A percentile compares a stretch with the other conserved stretches of the same genome.
These are phyloP conservation scores for Pollenia labialis DNA, from an alignment of 2,888 invertebrate species.

Conservation along the genomic window DNA sequence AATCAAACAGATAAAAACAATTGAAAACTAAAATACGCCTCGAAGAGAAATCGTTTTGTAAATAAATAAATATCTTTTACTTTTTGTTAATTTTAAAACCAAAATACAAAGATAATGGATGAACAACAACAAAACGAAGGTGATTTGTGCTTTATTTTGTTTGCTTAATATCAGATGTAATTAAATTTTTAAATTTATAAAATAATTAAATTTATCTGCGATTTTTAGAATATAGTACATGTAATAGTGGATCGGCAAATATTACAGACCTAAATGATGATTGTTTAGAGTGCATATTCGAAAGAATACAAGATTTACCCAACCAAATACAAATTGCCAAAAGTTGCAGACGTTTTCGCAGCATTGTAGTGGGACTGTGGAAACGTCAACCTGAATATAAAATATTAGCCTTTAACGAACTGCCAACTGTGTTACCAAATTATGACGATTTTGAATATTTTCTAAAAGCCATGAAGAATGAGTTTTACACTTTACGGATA, in stretches of 20 bases:
- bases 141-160: not conserved
- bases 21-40: slow-evolving; percentile 4
- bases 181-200: not conserved
- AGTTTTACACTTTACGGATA: slow-evolving; percentile 75
- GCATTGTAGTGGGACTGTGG: slow-evolving; percentile 77
- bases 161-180: not conserved
- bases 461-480: slow-evolving; percentile 74
- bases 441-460: slow-evolving; percentile 77
- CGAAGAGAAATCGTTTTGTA: slow-evolving; percentile 27
- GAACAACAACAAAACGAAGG: slow-evolving; percentile 23
- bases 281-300: slow-evolving; percentile 78
- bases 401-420: slow-evolving; percentile 77
- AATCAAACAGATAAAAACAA: slow-evolving; percentile 4
- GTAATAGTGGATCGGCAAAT: slow-evolving; percentile 8
- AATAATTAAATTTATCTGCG: not conserved
- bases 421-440: slow-evolving; percentile 77
- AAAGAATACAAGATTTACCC: slow-evolving; percentile 76
- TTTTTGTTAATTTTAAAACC: not conserved
- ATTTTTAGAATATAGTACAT: not conserved
- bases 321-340: slow-evolving; percentile 77
- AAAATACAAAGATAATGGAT: slow-evolving; percentile 35
- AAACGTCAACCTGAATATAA: slow-evolving; percentile 76
- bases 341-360: slow-evolving; percentile 77
- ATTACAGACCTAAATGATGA: slow-evolving; percentile 77
- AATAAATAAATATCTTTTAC: slow-evolving; percentile 26